Conservation (phyloP, 2,888 invertebrate species). For the Herminia tarsipennalis region DNA sequence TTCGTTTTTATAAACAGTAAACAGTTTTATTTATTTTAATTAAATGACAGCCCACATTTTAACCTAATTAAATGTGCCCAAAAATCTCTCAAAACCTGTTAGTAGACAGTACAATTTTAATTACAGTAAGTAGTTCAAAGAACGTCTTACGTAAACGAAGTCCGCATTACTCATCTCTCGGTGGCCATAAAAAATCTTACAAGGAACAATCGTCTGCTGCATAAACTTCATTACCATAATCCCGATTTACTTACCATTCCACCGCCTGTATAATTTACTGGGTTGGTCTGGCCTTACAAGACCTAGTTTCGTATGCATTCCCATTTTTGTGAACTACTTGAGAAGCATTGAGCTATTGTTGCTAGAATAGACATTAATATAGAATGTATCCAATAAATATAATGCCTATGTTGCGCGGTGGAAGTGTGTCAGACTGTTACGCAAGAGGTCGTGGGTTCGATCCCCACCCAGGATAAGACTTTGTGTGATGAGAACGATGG, state of each 20-base stretch:
- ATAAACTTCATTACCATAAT: slow-evolving; percentile 55
- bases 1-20: too few species aligned
- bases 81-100: too few species aligned
- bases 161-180: slow-evolving; percentile 45
- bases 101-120: slow-evolving; percentile 39
- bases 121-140: slow-evolving; percentile 39
- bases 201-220: slow-evolving; percentile 36
- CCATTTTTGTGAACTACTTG: slow-evolving; percentile 22
- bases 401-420: too few species aligned
- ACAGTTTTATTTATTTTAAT: too few species aligned
- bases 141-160: slow-evolving; percentile 27
- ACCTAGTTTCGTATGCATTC: slow-evolving; percentile 35
- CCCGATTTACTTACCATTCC: slow-evolving; percentile 53
- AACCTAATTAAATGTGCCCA: too few species aligned
- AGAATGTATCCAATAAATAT: too few species aligned
- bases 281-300: slow-evolving; percentile 15
- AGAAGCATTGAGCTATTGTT: slow-evolving; percentile 11
- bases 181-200: slow-evolving; percentile 50
- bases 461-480: too few species aligned
- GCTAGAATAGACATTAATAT: background rate
- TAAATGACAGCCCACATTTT: too few species aligned
- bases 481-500: too few species aligned
- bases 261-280: slow-evolving; percentile 38
- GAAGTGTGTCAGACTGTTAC: too few species aligned
- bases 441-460: too few species aligned